Evolutionary conservation across 2,888 invertebrate genomes (phyloP).

Genomic region (Caenorhabditis sulstoni): DNA sequence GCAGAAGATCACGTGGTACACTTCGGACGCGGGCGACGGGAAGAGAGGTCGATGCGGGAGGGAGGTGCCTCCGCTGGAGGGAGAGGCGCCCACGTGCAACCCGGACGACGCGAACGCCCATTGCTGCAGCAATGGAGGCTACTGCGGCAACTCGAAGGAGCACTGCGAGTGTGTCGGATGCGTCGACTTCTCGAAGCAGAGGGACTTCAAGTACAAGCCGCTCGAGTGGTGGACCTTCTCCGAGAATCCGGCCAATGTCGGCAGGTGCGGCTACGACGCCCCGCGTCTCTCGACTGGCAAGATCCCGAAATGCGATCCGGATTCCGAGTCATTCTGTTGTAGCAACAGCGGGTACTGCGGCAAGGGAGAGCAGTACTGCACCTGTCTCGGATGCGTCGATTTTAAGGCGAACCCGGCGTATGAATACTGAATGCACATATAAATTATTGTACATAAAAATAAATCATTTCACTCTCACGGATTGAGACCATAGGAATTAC

Average conservation of each 20-base stretch:
- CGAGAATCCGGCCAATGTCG: constrained; percentile 74
- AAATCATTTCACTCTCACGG: constrained; percentile 9
- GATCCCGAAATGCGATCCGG: constrained; percentile 74
- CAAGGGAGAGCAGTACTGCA: constrained; percentile 70
- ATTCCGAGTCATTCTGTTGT: constrained; percentile 67
- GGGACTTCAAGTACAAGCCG: constrained; percentile 67
- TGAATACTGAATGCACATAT: constrained; percentile 50
- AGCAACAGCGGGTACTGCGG: constrained; percentile 74
- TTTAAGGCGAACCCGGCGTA: constrained; percentile 64
- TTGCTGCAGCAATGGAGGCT: constrained; percentile 77
- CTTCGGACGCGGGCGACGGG: constrained; percentile 74
- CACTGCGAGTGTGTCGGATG: constrained; percentile 78
- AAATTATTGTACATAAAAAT: neutral
- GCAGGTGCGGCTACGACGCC: constrained; percentile 74
- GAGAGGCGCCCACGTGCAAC: constrained; percentile 73
- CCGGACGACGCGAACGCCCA: constrained; percentile 73
- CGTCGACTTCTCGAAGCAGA: constrained; percentile 73
- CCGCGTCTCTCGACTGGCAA: constrained; percentile 70
- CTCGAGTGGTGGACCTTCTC: constrained; percentile 76
- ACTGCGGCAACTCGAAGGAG: constrained; percentile 75
- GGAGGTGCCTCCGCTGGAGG: constrained; percentile 70
- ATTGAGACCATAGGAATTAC: constrained; percentile 29
- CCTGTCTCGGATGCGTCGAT: constrained; percentile 70
- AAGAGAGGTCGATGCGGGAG: constrained; percentile 75
- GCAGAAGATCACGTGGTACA: constrained; percentile 72